Conservation (phyloP, 2,888 invertebrate genomes). For the Caenorhabditis virilis region DNA sequence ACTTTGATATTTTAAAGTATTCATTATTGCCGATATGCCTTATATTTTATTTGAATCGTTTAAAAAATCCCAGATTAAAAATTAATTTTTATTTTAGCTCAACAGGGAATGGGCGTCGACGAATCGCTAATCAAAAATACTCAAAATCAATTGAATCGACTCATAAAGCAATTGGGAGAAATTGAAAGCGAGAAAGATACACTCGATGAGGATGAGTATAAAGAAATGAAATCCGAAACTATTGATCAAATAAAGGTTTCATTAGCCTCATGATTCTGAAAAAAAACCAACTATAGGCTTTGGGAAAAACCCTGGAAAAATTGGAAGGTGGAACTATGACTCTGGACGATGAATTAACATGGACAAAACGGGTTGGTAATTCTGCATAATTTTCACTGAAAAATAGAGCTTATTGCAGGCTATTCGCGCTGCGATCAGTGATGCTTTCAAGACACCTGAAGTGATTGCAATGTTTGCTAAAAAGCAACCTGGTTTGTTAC, state of each 20-base stretch:
- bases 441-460: constrained; percentile 80
- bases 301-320: constrained; percentile 72
- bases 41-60: no score
- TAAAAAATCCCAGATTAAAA: not conserved
- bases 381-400: no score
- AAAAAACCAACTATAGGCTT: constrained; percentile 72
- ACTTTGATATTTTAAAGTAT: not conserved
- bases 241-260: constrained; percentile 74
- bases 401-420: no score
- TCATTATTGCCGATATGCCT: not conserved
- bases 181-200: constrained; percentile 77
- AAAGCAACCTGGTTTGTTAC: constrained; percentile 76
- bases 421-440: constrained; percentile 78
- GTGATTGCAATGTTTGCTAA: constrained; percentile 79
- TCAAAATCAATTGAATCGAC: constrained; percentile 76
- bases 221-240: constrained; percentile 77
- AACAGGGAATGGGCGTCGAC: constrained; percentile 71
- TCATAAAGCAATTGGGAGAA: constrained; percentile 78
- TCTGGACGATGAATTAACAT: constrained; percentile 41
- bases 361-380: constrained; percentile 41
- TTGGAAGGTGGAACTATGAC: constrained; percentile 45
- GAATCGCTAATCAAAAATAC: constrained; percentile 72
- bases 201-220: constrained; percentile 76
- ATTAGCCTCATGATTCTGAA: not conserved
- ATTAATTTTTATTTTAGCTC: not conserved